A percentile compares a stretch with the other conserved stretches of the same genome.
Evolutionary conservation across 1,140 invertebrate genomes (phyloP).

Genomic region (Charaxes varanes): DNA sequence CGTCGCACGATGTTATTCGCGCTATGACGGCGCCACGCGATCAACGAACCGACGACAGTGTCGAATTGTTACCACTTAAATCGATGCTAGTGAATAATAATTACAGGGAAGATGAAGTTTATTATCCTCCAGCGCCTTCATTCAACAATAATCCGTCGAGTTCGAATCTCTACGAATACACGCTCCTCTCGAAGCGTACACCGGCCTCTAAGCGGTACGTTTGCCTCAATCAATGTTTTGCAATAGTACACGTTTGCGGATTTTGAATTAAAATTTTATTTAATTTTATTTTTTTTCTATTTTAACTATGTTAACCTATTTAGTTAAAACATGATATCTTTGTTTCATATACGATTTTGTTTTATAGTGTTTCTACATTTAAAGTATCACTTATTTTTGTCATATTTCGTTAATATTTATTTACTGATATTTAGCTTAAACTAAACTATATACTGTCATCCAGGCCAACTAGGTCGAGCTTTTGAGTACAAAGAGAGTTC

Average conservation of each 20-base stretch:
- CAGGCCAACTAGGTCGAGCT: no score
- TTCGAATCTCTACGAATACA: constrained; percentile 62
- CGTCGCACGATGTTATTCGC: constrained; percentile 41
- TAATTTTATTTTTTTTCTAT: not conserved
- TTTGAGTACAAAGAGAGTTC: no score
- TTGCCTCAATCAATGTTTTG: constrained; percentile 23
- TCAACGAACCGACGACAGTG: constrained; percentile 46
- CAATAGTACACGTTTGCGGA: constrained; percentile 4
- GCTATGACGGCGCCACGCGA: constrained; percentile 57
- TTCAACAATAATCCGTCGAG: constrained; percentile 56
- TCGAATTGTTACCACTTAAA: constrained; percentile 63
- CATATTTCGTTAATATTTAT: no score
- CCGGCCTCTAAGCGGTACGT: constrained; percentile 68
- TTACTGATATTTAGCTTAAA: no score
- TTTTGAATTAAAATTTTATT: constrained; percentile 1
- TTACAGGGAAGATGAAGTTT: constrained; percentile 51
- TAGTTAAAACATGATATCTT: no score
- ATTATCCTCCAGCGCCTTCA: constrained; percentile 41
- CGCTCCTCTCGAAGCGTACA: constrained; percentile 64
- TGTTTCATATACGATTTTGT: no score
- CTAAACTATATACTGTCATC: no score
- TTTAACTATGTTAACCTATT: not conserved
- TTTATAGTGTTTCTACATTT: no score
- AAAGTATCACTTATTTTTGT: no score
- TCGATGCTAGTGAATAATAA: constrained; percentile 64